Base-by-base conservation (phyloP, 2,888 invertebrate species). In the Smittia sp. region DNA sequence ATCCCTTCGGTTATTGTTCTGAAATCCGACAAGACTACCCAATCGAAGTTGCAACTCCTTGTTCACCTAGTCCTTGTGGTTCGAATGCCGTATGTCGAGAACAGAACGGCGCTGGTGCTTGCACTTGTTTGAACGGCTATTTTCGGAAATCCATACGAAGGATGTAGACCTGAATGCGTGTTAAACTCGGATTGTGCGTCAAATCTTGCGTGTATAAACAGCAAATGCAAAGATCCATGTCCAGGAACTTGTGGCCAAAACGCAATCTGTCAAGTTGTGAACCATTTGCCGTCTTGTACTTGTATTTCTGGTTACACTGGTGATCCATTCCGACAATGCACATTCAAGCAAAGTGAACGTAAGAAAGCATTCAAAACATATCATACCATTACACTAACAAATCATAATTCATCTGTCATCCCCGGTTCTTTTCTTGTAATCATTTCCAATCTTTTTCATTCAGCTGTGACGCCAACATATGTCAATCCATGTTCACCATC, bases 221-320 rank as follows among this genome's bases (percentile, higher is more conserved):
- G 91, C 76, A 91, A 90, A 79, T 96, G 95, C 78, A 85, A 87
- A 75, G 92, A 95, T 82, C 94, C 94, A 25, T 93, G 93, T 78
- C 85, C 88, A 67, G 91, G 90, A 75, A 89, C 91, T 6, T 95
- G 94, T 77, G 94, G 94, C 67, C 81, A 91, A 22, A 93, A 93
- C 77, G 92, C 95, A 0, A 84, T 92, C 76, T 87, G 95, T 83
- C 86, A 90, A 81, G 86, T 87, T 75, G 85, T 93, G 79, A 89
- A 93, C 83, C 89, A 88, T 77, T 82, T 85, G 75, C 88, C 89
- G 11, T 85, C 86, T 52, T 90, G 90, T 78, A 84, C 85, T 52
- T 90, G 90, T 77, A 82, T 58, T 18, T 84, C 83, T 75, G 90
- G 90, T 68, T 91, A 88, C 79, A 87, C 88, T 15, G 93, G 93